These are phyloP conservation scores for Protonibea diacanthus DNA, from an alignment of 2,797 vertebrate genomes.

Conservation along the genomic window DNA sequence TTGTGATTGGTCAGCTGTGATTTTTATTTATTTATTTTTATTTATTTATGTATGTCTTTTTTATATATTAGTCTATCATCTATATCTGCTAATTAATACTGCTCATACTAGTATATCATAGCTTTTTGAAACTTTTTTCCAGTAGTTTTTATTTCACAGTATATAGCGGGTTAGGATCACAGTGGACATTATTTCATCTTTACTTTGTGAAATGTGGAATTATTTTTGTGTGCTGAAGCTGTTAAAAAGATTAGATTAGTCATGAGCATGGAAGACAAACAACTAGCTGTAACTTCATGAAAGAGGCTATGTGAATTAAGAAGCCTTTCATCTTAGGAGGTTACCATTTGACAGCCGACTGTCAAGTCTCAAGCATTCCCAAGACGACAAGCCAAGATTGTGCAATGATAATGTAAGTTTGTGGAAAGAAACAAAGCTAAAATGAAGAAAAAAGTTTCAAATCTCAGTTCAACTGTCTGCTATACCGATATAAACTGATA, in stretches of 20 bases:
- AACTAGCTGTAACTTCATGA: not conserved
- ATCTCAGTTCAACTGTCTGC: slow-evolving; percentile 3
- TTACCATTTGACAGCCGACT: not conserved
- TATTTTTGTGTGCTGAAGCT: not conserved
- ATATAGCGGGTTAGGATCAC: not conserved
- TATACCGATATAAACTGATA: slow-evolving; percentile 9
- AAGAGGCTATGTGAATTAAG: not conserved
- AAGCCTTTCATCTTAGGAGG: slow-evolving; percentile 14
- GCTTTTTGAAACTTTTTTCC: not conserved
- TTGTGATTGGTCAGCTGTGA: slow-evolving; percentile 23
- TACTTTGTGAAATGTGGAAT: not conserved
- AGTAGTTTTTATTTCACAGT: not conserved
- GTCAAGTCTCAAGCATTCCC: slow-evolving; percentile 12
- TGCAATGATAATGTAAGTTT: not conserved
- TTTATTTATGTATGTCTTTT: not conserved
- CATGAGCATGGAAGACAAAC: slow-evolving; percentile 9
- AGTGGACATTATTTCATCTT: not conserved
- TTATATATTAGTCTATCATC: not conserved
- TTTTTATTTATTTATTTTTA: not conserved
- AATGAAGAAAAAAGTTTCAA: slow-evolving; percentile 16
- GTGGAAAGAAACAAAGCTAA: slow-evolving; percentile 17
- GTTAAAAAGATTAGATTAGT: not conserved
- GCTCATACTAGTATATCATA: not conserved
- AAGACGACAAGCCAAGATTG: not conserved
- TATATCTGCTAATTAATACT: not conserved